Evolutionary conservation across 2,113 vertebrate genomes (phyloP), one percentile per base, ranked within the genome.

Genomic region (Cygnus atratus): DNA sequence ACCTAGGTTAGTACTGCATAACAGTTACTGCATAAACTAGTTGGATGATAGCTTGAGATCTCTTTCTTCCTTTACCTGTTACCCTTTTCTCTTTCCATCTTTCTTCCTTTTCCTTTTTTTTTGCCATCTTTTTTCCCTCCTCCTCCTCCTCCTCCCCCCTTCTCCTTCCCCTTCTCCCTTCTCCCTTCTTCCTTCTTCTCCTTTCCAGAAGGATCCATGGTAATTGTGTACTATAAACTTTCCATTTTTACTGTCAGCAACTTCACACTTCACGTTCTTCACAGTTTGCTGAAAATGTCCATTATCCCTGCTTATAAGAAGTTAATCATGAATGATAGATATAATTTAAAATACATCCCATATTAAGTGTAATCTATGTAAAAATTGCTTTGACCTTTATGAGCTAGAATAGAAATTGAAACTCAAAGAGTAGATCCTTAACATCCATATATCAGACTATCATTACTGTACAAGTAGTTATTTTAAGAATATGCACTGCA

Each of bases 11-110:
- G 17, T 28, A 3, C 3, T 62, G 2, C 5, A 11, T 24, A 66
- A 61, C 3, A 33, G 3, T 26, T 58, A 29, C 35, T 35, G 9
- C 1, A 54, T n/a, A 44, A 73, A 50, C 12, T 41, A 7, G 39
- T 11, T 24, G 12, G 17, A 62, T 29, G 15, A 18, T 57, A 48
- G 4, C 2, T 68, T 73, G 6, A 76, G 24, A 71, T 39, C 0
- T 48, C 2, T 71, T 35, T 3, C 6, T 39, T 37, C 4, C 14
- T 55, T 50, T 35, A 46, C 13, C 19, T 70, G 1, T 54, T 68
- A 22, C 3, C 1, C 0, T 76, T 52, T 4, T 10, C 5, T 11
- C 18, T 11, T 8, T 33, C 25, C 4, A 3, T 3, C 7, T 4
- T 2, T 10, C 9, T 58, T 39, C 17, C 10, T 0, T 4, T 10